Evolutionary conservation across 2,113 vertebrate genomes (phyloP).

Genomic region (Brachyhypopomus gauderio): DNA sequence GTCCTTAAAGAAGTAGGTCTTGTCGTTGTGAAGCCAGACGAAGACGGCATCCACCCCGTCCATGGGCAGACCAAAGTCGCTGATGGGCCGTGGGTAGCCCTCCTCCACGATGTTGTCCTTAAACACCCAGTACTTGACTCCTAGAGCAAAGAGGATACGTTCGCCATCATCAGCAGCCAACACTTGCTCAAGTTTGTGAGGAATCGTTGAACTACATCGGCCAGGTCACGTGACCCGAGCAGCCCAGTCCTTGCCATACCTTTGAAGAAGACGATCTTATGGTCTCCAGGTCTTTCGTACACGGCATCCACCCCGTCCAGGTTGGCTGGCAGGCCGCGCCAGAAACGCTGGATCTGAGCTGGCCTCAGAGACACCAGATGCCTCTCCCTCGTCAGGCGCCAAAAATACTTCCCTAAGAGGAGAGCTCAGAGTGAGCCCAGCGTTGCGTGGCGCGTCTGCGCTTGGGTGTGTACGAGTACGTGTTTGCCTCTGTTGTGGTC

Average conservation of each 20-base stretch:
- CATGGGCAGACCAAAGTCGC: slow-evolving; percentile 86
- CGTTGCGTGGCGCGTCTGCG: no score
- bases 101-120: slow-evolving; percentile 95
- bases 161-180: no score
- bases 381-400: slow-evolving; percentile 90
- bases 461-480: background rate
- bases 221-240: background rate
- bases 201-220: no score
- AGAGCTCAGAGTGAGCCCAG: background rate
- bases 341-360: slow-evolving; percentile 93
- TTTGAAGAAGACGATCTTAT: slow-evolving; percentile 98
- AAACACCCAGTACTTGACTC: slow-evolving; percentile 94
- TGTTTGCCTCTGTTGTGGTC: slow-evolving; percentile 6
- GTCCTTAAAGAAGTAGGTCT: slow-evolving; percentile 97
- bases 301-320: slow-evolving; percentile 91
- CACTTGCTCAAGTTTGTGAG: no score
- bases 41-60: slow-evolving; percentile 89
- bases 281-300: slow-evolving; percentile 88
- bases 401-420: slow-evolving; percentile 90
- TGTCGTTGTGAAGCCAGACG: slow-evolving; percentile 91
- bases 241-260: slow-evolving; percentile 70
- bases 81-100: slow-evolving; percentile 89
- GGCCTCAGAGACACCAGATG: slow-evolving; percentile 93
- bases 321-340: slow-evolving; percentile 88
- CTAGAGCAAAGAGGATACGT: slow-evolving; percentile 70